Conservation (phyloP, 2,113 vertebrate species). For the Pluvialis apricaria region DNA sequence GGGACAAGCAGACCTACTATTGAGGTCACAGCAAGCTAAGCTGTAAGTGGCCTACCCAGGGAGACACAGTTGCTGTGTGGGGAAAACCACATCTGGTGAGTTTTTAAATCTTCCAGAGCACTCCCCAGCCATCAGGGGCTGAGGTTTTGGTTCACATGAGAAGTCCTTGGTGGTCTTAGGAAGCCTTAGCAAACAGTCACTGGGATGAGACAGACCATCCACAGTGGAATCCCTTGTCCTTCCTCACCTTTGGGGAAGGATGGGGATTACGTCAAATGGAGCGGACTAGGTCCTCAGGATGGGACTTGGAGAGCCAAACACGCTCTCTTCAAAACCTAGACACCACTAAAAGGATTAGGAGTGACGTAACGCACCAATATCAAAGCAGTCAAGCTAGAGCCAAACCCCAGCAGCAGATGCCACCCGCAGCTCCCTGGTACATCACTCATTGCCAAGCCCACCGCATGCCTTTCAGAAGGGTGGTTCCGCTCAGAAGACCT, state of each 20-base stretch:
- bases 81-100: neutral
- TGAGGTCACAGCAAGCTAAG: neutral
- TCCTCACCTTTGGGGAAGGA: neutral
- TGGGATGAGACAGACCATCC: neutral
- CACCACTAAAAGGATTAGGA: neutral
- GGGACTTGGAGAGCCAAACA: neutral
- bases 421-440: neutral
- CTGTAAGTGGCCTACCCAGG: neutral
- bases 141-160: neutral
- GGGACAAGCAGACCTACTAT: neutral
- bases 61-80: neutral
- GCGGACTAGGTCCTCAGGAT: neutral
- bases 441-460: neutral
- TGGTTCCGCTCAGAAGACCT: neutral
- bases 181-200: neutral
- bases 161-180: neutral
- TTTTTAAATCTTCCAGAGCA: neutral
- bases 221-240: neutral
- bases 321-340: neutral
- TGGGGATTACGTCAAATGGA: neutral
- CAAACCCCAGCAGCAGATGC: neutral
- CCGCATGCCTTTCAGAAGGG: neutral
- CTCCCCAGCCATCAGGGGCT: accelerated
- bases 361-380: accelerated
- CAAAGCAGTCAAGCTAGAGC: neutral